Evolutionary conservation across 2,888 invertebrate species (phyloP), one percentile per base, ranked within the genome.

Genomic region (Leptura quadrifasciata): DNA sequence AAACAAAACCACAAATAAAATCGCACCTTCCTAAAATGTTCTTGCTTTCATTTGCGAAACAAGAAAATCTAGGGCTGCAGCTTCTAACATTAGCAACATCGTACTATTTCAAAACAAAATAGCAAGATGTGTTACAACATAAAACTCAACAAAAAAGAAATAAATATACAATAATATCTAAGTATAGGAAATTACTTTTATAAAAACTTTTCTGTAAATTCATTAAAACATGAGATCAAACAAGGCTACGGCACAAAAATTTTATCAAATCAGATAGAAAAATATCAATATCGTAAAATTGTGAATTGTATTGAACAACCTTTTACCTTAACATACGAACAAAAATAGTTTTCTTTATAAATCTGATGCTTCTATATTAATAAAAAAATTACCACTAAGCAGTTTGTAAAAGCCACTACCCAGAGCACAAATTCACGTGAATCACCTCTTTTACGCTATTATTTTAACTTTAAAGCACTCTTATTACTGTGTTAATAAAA

Each of bases 221-320:
- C 52, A 61, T 74, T 58, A 68, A 69, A 60, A 76, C 70, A 80
- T 80, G 81, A 81, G 81, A 81, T 81, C 81, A 81, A 80, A 77
- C 54, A 73, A 74, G 76, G 78, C 73, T 78, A 81, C 81, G 79
- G 80, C 80, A 80, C 80, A 78, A 77, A 70, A 24, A 64, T 74
- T 68, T 60, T 21, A 71, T 55, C 61, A 58, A 70, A 74, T 71
- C 17, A 57, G 64, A 47, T 69, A 68, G 52, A 35, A 67, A 67
- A 58, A 65, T 72, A 64, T 47, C n/a, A 54, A 69, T 61, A 61
- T 31, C 17, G n/a, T 27, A 31, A 31, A 60, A 31, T 31, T 27
- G 60, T 61, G n/a, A 72, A 47, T 24, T 18, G 57, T 58, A 57
- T 55, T 27, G 18, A 68, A 6, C 27, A 52, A 47, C 47, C 47